Percentiles rank a stretch among this genome's conserved stretches.
Evolutionary conservation across 2,888 invertebrate genomes (phyloP).

Genomic region (Automeris io): DNA sequence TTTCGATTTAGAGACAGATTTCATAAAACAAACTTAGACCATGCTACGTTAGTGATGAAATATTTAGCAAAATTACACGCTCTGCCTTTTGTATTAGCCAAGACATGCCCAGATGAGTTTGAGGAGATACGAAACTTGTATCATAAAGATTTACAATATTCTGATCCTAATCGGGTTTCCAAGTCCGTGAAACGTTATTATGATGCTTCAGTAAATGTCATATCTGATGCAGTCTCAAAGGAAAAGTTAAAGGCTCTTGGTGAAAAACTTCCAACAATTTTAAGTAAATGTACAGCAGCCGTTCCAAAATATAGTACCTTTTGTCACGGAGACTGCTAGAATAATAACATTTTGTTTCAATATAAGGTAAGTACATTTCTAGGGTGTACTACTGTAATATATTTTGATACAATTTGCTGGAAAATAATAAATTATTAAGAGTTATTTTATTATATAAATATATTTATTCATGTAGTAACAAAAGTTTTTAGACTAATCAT

Average conservation of each 20-base stretch:
- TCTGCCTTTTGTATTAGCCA: conserved; percentile 41
- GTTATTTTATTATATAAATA: too few relatives aligned
- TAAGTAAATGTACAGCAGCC: conserved; percentile 40
- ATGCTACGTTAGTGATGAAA: conserved; percentile 42
- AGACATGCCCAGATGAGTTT: conserved; percentile 32
- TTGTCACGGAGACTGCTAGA: conserved; percentile 62
- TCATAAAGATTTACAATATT: conserved; percentile 43
- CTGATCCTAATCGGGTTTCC: conserved; percentile 33
- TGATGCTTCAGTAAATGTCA: conserved; percentile 40
- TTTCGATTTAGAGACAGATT: conserved; percentile 36
- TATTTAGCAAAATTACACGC: conserved; percentile 55
- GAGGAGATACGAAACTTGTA: conserved; percentile 33
- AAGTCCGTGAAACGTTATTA: conserved; percentile 40
- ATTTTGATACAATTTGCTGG: too few relatives aligned
- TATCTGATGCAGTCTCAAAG: conserved; percentile 31
- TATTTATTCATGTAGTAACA: too few relatives aligned
- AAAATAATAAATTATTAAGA: too few relatives aligned
- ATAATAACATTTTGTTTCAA: conserved; percentile 47
- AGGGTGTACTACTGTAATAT: too few relatives aligned
- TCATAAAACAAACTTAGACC: conserved; percentile 32
- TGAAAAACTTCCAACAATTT: conserved; percentile 33
- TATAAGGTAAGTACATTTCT: conserved; percentile 45
- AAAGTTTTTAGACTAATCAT: too few relatives aligned
- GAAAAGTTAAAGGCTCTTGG: conserved; percentile 33
- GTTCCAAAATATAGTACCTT: conserved; percentile 33